These are phyloP conservation scores for Engystomops pustulosus DNA, from an alignment of 2,113 vertebrate genomes.

Conservation along the genomic window DNA sequence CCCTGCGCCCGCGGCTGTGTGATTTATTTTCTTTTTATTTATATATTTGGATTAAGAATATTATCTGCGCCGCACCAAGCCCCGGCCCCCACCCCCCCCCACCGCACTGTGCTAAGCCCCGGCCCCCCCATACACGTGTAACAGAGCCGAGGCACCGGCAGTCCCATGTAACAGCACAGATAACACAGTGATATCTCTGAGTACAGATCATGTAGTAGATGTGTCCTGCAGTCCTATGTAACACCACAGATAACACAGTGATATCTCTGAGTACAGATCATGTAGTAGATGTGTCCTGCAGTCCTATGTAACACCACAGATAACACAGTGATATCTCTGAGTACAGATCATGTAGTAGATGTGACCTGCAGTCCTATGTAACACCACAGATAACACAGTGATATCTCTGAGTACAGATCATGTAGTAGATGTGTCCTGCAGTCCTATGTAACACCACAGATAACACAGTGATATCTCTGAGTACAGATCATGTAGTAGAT, in stretches of 20 bases:
- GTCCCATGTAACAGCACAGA: background rate
- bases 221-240: background rate
- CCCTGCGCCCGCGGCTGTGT: constrained; percentile 65
- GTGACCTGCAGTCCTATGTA: too few relatives aligned
- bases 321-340: too few relatives aligned
- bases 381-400: too few relatives aligned
- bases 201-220: too few relatives aligned
- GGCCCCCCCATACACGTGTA: background rate
- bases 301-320: background rate
- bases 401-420: too few relatives aligned
- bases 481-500: background rate
- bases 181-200: too few relatives aligned
- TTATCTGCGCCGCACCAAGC: constrained; percentile 55
- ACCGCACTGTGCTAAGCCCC: constrained; percentile 46
- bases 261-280: background rate
- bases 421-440: too few relatives aligned
- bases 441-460: too few relatives aligned
- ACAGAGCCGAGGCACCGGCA: background rate
- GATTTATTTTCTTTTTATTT: constrained; percentile 44
- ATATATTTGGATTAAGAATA: constrained; percentile 59
- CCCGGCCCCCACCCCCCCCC: constrained; percentile 31
- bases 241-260: background rate
- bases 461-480: background rate
- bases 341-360: too few relatives aligned
- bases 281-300: background rate